Evolutionary conservation across 2,797 vertebrate genomes (phyloP).

Genomic region (Sebastes iracundus): DNA sequence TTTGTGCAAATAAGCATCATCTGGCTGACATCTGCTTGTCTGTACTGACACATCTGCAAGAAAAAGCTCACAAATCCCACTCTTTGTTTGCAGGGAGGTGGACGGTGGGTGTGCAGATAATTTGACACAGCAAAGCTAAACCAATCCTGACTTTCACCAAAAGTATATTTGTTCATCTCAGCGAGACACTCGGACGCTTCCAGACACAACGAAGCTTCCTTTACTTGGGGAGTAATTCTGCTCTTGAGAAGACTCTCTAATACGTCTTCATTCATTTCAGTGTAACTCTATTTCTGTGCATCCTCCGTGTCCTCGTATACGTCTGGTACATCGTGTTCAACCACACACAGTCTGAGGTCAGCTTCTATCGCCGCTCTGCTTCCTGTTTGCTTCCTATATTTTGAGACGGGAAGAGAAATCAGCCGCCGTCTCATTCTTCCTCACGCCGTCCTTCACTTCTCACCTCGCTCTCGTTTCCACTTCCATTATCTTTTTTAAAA

Average conservation of each 20-base stretch:
- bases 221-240: neutral
- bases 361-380: conserved; percentile 29
- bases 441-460: neutral
- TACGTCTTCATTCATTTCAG: neutral
- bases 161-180: conserved; percentile 29
- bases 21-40: conserved; percentile 49
- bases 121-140: conserved; percentile 32
- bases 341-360: conserved; percentile 39
- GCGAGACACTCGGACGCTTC: neutral
- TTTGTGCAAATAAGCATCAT: conserved; percentile 27
- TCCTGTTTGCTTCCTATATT: conserved; percentile 64
- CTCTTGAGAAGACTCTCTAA: neutral
- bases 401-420: conserved; percentile 43
- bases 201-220: neutral
- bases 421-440: conserved; percentile 2
- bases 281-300: neutral
- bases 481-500: neutral
- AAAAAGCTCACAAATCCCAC: conserved; percentile 34
- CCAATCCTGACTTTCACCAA: conserved; percentile 13
- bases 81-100: conserved; percentile 31
- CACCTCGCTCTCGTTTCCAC: conserved; percentile 6
- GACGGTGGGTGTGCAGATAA: conserved; percentile 17
- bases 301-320: neutral
- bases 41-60: neutral
- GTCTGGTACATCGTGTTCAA: conserved; percentile 24